phyloP scores from a whole-genome alignment of 1,140 invertebrate genomes.

The Trachymyrmex cornetzi region DNA sequence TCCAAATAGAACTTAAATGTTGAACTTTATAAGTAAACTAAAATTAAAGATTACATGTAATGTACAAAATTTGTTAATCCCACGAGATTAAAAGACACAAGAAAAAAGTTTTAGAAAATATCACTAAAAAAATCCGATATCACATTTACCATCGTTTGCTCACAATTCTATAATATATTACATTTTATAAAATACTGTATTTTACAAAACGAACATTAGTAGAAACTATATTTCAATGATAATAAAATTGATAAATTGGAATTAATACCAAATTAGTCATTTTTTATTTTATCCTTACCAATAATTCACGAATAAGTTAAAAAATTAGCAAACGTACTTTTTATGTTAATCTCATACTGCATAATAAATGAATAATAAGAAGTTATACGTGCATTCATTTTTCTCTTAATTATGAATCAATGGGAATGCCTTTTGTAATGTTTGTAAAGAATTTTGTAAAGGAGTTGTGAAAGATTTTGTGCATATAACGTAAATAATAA shows the following conservation, averaged over 20 bases:
- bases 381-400: not conserved
- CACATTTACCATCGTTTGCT: not conserved
- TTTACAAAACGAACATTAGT: not conserved
- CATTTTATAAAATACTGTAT: not conserved
- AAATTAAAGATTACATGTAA: not conserved
- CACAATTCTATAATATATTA: not conserved
- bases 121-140: not conserved
- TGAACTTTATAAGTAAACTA: not conserved
- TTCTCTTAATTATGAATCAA: not conserved
- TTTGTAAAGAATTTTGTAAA: too few relatives aligned
- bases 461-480: not conserved
- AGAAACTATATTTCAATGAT: not conserved
- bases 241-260: not conserved
- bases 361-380: not conserved
- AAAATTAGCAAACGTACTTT: not conserved
- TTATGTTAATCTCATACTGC: not conserved
- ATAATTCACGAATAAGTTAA: not conserved
- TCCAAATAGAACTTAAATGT: not conserved
- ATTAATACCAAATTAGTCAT: not conserved
- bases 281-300: not conserved
- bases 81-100: not conserved
- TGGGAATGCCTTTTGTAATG: not conserved
- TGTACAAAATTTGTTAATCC: not conserved
- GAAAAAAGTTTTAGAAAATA: not conserved
- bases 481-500: not conserved